These are phyloP conservation scores for Danio aesculapii DNA, from an alignment of 2,797 vertebrate species.

Conservation along the genomic window DNA sequence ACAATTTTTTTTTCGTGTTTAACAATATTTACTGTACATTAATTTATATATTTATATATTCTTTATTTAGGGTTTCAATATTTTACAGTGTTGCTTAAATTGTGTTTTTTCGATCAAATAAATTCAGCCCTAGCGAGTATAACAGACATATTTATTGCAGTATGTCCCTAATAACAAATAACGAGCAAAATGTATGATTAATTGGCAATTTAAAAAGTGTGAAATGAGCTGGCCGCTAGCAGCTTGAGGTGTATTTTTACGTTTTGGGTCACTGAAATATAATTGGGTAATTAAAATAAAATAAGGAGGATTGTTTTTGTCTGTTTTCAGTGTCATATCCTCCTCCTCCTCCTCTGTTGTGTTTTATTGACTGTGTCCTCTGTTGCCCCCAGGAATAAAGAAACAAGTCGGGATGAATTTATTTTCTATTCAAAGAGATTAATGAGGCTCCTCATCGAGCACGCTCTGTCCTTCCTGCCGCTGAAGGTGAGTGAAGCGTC, in stretches of 20 bases:
- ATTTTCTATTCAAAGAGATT: slow-evolving; percentile 95
- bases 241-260: background rate
- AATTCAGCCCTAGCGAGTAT: too few relatives aligned
- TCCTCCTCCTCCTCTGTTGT: background rate
- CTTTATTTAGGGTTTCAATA: too few relatives aligned
- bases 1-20: too few relatives aligned
- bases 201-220: background rate
- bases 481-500: slow-evolving; percentile 79
- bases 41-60: too few relatives aligned
- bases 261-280: background rate
- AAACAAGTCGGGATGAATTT: slow-evolving; percentile 91
- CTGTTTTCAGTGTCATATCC: background rate
- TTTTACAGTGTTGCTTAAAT: too few relatives aligned
- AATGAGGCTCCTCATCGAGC: slow-evolving; percentile 91
- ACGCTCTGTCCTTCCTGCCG: slow-evolving; percentile 90
- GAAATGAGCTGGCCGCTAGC: background rate
- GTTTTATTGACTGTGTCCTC: slow-evolving; percentile 35
- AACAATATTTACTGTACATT: too few relatives aligned
- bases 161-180: background rate
- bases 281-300: slow-evolving; percentile 11
- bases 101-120: too few relatives aligned
- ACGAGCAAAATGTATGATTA: background rate
- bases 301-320: slow-evolving; percentile 7
- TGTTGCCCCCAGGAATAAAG: slow-evolving; percentile 83
- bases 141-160: background rate